Conservation (phyloP, 53 echinoderm and acorn worm genomes). For the Temnopleurus reevesii region DNA sequence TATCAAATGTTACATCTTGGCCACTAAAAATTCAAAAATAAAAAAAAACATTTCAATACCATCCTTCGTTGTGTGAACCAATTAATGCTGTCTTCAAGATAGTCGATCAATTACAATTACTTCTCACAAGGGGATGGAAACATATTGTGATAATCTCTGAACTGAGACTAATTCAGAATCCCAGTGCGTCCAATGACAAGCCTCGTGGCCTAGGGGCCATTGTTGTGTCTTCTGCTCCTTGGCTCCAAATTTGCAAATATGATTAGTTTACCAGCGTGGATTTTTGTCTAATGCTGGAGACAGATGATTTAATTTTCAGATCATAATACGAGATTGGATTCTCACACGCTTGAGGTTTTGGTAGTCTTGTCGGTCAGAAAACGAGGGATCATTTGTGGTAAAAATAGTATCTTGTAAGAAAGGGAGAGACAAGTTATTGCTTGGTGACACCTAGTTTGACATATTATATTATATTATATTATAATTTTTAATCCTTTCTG, state of each 20-base stretch:
- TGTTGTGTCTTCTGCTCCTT: slow-evolving; percentile 26
- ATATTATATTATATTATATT: too few species aligned
- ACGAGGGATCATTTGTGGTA: neutral
- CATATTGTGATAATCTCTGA: neutral
- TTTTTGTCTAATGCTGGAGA: slow-evolving; percentile 31
- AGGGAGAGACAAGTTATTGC: too few species aligned
- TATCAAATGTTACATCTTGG: neutral
- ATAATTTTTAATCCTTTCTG: too few species aligned
- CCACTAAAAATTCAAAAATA: neutral
- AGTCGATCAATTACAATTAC: neutral
- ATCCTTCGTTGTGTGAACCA: neutral
- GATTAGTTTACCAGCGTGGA: slow-evolving; percentile 19
- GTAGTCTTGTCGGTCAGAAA: neutral
- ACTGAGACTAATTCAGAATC: neutral
- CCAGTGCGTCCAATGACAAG: neutral
- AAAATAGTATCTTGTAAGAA: neutral
- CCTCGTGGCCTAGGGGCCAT: slow-evolving; percentile 18
- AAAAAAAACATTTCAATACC: neutral
- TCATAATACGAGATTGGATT: slow-evolving; percentile 49
- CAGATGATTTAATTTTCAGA: slow-evolving; percentile 58
- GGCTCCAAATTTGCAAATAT: slow-evolving; percentile 52
- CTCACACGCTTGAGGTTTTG: neutral
- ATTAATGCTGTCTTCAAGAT: neutral
- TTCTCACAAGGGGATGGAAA: neutral
- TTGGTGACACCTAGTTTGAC: too few species aligned